A percentile compares a stretch with the other conserved stretches of the same genome.
phyloP scores from a whole-genome alignment of 2,797 vertebrate species.

The Crocidura indochinensis region DNA sequence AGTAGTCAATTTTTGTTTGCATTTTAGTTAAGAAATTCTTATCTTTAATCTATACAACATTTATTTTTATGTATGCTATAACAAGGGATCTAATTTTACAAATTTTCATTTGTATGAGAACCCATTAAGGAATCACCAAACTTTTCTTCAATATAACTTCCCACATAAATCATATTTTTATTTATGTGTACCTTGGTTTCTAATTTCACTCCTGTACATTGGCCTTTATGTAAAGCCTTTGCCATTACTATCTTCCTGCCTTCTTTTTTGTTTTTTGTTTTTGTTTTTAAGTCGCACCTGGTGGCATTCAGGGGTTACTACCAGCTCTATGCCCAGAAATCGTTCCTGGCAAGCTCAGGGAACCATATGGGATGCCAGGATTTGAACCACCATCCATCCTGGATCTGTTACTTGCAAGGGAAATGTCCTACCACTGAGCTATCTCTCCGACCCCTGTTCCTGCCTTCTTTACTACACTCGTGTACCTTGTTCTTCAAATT shows the following conservation, averaged over 20 bases:
- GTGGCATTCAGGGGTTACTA: no score
- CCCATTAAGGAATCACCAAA: constrained; percentile 25
- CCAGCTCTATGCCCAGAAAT: no score
- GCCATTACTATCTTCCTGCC: background rate
- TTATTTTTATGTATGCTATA: background rate
- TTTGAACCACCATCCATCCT: no score
- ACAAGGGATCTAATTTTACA: constrained; percentile 8
- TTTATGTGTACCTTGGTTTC: background rate
- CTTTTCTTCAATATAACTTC: background rate
- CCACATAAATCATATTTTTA: constrained; percentile 19
- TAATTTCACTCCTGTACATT: constrained; percentile 2
- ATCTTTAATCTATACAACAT: background rate
- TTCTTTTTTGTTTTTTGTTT: background rate
- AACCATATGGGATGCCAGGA: no score
- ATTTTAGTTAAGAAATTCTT: constrained; percentile 35
- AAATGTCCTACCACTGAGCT: no score
- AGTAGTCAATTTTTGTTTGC: background rate
- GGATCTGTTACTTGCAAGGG: no score
- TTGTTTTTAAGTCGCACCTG: no score
- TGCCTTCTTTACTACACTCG: background rate
- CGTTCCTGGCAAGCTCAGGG: no score
- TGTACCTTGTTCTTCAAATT: background rate
- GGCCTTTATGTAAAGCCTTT: background rate
- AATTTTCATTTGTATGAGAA: constrained; percentile 42
- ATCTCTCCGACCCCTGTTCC: no score